Evolutionary conservation across 1,140 invertebrate genomes (phyloP), one percentile per base, ranked within the genome.

Genomic region (Mactra quadrangularis): DNA sequence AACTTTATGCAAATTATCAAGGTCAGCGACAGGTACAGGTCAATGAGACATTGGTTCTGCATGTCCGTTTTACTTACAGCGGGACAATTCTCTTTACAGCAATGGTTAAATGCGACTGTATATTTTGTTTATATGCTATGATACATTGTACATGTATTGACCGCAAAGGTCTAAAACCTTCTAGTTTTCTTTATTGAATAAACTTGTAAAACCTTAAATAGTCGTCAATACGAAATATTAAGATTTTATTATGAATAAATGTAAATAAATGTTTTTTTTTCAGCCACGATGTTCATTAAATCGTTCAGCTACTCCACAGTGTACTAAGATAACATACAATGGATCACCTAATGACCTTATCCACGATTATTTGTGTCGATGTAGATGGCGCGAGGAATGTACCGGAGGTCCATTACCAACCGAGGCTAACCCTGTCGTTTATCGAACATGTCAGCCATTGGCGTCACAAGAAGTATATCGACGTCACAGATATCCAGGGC

Each of bases 281-380:
- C 76, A 78, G 76, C 50, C 76, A 22, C 76, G 76, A 3, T 78
- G 76, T 25, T 41, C 59, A 29, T 35, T 57, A 50, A 81, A 81
- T 53, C 50, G 77, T 4, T 41, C 31, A 6, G 64, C 64, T 0
- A 22, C 55, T 3, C n/a, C 52, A 0, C 33, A 70, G 13, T 81
- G 77, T 25, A 60, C 15, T 22, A 59, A 17, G 60, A 47, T 81
- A 1, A 81, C 55, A 15, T 81, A 68, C 22, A 35, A 70, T 41
- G 62, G 66, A 0, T 66, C 64, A 2, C 35, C 47, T 3, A 50
- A 81, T 31, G 68, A 57, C 33, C 38, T 71, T 29, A 33, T 22
- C 15, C 50, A 81, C 27, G 53, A 70, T 9, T 81, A 81, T 29
- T 25, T 71, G 31, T 81, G 77, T 35, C 64, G 77, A n/a, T 81